Evolutionary conservation across 2,888 invertebrate species (phyloP).

Genomic region (Leucania comma): DNA sequence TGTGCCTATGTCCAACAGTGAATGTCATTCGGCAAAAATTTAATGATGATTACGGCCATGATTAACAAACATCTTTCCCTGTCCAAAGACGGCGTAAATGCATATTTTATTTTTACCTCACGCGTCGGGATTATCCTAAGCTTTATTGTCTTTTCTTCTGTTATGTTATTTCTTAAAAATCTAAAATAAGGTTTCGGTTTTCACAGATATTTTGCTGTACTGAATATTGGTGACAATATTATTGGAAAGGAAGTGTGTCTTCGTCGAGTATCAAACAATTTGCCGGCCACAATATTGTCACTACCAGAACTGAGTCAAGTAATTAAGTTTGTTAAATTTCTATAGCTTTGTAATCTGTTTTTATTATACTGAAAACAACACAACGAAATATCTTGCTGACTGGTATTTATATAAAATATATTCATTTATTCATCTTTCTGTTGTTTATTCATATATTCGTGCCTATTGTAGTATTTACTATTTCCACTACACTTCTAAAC

Average conservation of each 20-base stretch:
- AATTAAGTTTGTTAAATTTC: not conserved
- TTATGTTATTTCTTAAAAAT: no score
- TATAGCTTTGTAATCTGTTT: not conserved
- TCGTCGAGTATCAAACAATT: slow-evolving; percentile 12
- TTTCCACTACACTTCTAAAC: not conserved
- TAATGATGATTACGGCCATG: no score
- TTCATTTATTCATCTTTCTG: not conserved
- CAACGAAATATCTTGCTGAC: not conserved
- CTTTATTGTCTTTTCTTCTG: no score
- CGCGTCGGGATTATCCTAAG: no score
- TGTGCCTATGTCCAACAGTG: no score
- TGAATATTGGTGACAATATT: slow-evolving; percentile 23
- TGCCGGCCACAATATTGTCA: slow-evolving; percentile 43
- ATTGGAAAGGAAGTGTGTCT: slow-evolving; percentile 41
- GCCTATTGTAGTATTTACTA: not conserved
- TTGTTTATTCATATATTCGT: not conserved
- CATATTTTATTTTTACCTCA: no score
- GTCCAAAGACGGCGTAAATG: no score
- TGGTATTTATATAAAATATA: not conserved
- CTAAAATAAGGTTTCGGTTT: not conserved
- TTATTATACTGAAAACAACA: not conserved
- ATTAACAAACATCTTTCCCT: no score
- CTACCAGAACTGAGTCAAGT: slow-evolving; percentile 45
- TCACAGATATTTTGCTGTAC: slow-evolving; percentile 46
- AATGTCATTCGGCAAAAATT: no score